Evolutionary conservation across 2,888 invertebrate genomes (phyloP).

Genomic region (Teleiodes luculella): DNA sequence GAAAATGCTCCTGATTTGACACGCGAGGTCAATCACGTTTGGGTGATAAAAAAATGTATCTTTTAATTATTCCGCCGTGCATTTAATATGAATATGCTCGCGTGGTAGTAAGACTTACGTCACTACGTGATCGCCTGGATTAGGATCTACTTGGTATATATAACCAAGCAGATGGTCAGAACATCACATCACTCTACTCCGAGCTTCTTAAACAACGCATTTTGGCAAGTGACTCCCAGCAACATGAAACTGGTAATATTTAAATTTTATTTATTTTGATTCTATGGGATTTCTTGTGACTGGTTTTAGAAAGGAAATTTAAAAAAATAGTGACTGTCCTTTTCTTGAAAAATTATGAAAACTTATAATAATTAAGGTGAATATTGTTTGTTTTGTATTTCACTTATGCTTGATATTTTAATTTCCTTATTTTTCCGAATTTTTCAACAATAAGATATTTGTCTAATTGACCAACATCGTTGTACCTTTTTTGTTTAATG

Average conservation of each 20-base stretch:
- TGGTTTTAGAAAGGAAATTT: background rate
- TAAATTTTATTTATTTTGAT: background rate
- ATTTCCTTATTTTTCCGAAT: no score
- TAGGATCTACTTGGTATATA: constrained; percentile 61
- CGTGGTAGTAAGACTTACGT: constrained; percentile 52
- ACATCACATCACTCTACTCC: constrained; percentile 38
- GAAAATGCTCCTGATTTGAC: constrained; percentile 45
- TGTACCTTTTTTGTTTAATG: no score
- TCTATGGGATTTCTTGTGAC: background rate
- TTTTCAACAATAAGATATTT: no score
- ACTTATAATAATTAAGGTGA: no score
- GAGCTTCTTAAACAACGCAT: constrained; percentile 45
- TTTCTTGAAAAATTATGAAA: no score
- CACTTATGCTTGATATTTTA: no score
- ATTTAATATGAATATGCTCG: constrained; percentile 45
- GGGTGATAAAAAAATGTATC: constrained; percentile 41
- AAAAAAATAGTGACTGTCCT: no score
- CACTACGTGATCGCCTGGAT: constrained; percentile 56
- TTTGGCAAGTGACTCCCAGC: constrained; percentile 31
- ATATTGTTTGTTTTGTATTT: no score
- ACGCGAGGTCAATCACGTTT: constrained; percentile 57
- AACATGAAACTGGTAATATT: constrained; percentile 70
- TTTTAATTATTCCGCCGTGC: constrained; percentile 56
- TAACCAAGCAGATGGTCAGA: constrained; percentile 46
- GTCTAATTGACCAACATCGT: no score